Conservation (phyloP, 2,113 vertebrate genomes). For the Lates calcarifer region DNA sequence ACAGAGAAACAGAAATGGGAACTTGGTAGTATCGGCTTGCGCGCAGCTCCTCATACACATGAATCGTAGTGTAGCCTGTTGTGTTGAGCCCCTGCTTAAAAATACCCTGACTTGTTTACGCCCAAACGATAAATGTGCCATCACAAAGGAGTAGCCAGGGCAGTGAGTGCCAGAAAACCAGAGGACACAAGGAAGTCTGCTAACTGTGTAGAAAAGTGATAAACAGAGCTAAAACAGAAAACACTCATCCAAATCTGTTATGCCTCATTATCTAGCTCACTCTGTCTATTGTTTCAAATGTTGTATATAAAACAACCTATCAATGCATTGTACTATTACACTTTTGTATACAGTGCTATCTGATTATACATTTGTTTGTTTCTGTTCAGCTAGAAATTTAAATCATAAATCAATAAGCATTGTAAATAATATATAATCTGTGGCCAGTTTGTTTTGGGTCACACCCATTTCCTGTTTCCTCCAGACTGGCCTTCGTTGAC, state of each 20-base stretch:
- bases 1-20: neutral
- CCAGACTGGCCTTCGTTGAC: conserved; percentile 11
- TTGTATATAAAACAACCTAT: neutral
- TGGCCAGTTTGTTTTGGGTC: neutral
- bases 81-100: neutral
- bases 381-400: neutral
- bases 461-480: conserved; percentile 61
- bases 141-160: neutral
- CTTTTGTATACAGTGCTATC: too few relatives aligned
- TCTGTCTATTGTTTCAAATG: neutral
- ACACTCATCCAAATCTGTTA: neutral
- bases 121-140: neutral
- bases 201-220: too few relatives aligned
- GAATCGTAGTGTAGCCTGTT: neutral
- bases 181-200: too few relatives aligned
- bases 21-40: neutral
- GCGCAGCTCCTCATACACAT: neutral
- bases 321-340: neutral
- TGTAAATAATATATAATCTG: neutral
- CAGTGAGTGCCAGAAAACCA: neutral
- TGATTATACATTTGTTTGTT: too few relatives aligned
- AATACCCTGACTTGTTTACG: neutral
- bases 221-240: neutral
- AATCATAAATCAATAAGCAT: neutral
- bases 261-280: neutral